Evolutionary conservation across 2,888 invertebrate genomes (phyloP).

Genomic region (Zaprionus bogoriensis): DNA sequence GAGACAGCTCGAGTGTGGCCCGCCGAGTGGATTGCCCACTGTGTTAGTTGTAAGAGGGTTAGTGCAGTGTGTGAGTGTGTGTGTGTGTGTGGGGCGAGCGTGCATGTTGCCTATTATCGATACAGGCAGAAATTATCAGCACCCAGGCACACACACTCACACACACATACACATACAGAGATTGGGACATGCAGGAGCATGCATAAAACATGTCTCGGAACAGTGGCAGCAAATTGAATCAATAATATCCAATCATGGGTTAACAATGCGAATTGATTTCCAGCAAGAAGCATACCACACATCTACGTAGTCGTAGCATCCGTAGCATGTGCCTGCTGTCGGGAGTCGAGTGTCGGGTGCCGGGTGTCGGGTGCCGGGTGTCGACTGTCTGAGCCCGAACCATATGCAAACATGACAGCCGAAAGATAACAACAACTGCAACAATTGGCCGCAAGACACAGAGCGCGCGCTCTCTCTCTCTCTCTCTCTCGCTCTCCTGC

Average conservation of each 20-base stretch:
- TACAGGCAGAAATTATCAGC: constrained; percentile 64
- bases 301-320: constrained; percentile 6
- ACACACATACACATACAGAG: not conserved
- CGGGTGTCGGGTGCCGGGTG: not conserved
- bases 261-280: constrained; percentile 80
- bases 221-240: constrained; percentile 78
- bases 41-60: constrained; percentile 5
- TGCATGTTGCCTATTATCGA: constrained; percentile 69
- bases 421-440: constrained; percentile 46
- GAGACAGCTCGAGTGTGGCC: constrained; percentile 2
- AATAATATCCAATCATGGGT: constrained; percentile 81
- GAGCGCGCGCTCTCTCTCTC: not conserved
- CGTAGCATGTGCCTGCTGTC: constrained; percentile 17
- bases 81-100: constrained; percentile 33
- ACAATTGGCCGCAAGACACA: constrained; percentile 30
- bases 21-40: not conserved
- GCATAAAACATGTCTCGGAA: constrained; percentile 75
- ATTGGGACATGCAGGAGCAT: constrained; percentile 32
- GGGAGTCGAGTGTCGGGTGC: not conserved
- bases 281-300: constrained; percentile 61
- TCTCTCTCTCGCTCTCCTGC: not conserved
- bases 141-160: constrained; percentile 8
- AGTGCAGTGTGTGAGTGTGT: constrained; percentile 2
- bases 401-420: constrained; percentile 62
- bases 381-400: constrained; percentile 7